These are phyloP conservation scores for Saguinus imperator DNA, from an alignment of 2,113 vertebrate genomes.

Conservation along the genomic window DNA sequence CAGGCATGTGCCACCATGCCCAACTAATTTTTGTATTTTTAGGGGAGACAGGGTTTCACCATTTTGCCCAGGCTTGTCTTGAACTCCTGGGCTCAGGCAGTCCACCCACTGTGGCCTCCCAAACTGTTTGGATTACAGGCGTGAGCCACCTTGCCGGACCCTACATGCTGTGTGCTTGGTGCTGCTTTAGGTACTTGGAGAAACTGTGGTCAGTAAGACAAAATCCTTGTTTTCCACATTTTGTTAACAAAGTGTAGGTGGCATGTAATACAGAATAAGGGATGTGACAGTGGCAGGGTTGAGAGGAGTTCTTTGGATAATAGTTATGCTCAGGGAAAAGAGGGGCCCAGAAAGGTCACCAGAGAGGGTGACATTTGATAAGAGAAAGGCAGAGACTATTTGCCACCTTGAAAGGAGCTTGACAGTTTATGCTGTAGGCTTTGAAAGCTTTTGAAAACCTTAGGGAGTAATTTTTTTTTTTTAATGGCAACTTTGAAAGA, in stretches of 20 bases:
- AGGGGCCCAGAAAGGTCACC: not conserved
- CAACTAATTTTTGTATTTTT: too few species aligned
- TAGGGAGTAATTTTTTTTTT: not conserved
- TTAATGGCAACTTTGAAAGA: not conserved
- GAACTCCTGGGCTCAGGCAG: too few species aligned
- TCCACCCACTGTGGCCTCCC: too few species aligned
- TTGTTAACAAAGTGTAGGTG: not conserved
- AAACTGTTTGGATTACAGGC: too few species aligned
- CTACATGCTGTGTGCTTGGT: not conserved
- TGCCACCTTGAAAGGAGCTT: not conserved
- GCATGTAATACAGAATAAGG: not conserved
- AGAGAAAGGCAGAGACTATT: not conserved
- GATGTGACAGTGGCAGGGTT: not conserved
- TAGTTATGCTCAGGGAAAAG: not conserved
- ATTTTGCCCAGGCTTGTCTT: too few species aligned
- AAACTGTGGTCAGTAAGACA: not conserved
- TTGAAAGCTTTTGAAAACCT: not conserved
- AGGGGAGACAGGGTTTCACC: too few species aligned
- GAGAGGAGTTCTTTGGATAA: not conserved
- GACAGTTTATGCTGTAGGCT: not conserved
- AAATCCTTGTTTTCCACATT: not conserved
- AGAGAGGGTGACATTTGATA: not conserved
- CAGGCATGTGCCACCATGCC: too few species aligned
- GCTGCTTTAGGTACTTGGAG: not conserved
- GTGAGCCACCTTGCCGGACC: too few species aligned